Base-by-base conservation (phyloP, 2,113 vertebrate species). In the Vicugna pacos region DNA sequence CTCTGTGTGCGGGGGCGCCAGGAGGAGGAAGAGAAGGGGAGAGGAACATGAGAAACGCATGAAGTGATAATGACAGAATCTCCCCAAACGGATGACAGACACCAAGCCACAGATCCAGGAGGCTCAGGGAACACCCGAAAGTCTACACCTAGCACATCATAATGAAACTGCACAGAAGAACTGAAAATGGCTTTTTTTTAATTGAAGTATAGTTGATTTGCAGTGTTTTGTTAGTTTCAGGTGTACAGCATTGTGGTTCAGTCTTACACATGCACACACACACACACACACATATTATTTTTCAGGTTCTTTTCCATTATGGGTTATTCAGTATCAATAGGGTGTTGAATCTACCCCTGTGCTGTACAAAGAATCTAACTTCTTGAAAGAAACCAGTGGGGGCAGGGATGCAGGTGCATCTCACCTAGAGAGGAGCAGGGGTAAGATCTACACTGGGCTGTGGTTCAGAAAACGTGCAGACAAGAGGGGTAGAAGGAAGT, bases 11-110 rank as follows among this genome's bases (percentile, higher is more conserved):
- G 32, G 22, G 8, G n/a, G 82, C 26, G 46, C 17, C 26, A 79
- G 62, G 67, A 73, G 6, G 24, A 46, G 11, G 42, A 22, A 24
- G 32, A 73, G 11, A 65, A 6, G 69, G 22, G 62, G 14, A 92
- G 87, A 72, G 32, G 3, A 83, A n/a, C 7, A 77, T n/a, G 46
- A 72, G 35, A 35, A 38, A 72, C 38, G 56, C 86, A 8, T 67
- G 48, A 91, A 81, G 9, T 32, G 73, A 87, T 32, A 50, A 52
- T 48, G 81, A 82, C 52, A 56, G 15, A 91, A 81, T 76, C 67
- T 84, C 50, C 70, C 32, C 8, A 70, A 76, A 92, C 76, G n/a
- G 64, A 77, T 72, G 15, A 64, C 3, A 93, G 26, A 69, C 22
- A 67, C 1, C 32, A 84, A 89, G 48, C 10, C 15, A 80, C 17